Conservation (phyloP, 2,888 invertebrate species). For the Caenorhabditis sinica region DNA sequence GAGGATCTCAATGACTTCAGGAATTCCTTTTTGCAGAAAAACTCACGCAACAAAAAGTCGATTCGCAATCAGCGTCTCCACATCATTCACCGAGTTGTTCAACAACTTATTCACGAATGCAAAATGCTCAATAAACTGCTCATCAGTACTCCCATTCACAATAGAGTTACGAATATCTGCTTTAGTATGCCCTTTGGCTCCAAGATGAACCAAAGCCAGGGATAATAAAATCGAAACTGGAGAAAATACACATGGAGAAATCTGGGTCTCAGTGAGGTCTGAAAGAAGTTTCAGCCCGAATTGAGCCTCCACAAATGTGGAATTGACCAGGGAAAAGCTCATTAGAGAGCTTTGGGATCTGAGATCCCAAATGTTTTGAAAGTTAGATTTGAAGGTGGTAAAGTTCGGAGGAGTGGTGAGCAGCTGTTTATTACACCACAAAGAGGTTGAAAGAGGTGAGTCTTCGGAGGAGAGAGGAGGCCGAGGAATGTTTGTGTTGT, state of each 20-base stretch:
- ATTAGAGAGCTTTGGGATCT: background rate
- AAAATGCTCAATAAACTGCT: constrained; percentile 60
- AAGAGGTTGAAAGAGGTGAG: background rate
- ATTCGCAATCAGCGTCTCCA: constrained; percentile 53
- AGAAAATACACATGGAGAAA: constrained; percentile 49
- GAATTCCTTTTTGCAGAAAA: too few relatives aligned
- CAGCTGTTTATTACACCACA: constrained; percentile 39
- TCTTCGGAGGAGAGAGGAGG: background rate
- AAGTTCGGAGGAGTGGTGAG: constrained; percentile 6
- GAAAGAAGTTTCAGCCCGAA: constrained; percentile 47
- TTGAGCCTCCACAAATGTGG: constrained; percentile 46
- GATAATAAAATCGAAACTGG: constrained; percentile 57
- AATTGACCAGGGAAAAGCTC: constrained; percentile 58
- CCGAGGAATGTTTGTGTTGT: constrained; percentile 36
- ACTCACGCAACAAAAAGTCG: constrained; percentile 62
- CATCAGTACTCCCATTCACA: constrained; percentile 43
- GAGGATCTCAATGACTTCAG: background rate
- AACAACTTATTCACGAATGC: constrained; percentile 30
- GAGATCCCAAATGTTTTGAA: background rate
- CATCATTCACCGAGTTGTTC: constrained; percentile 53
- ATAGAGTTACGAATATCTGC: constrained; percentile 45
- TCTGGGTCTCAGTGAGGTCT: constrained; percentile 1
- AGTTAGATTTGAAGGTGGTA: too few relatives aligned
- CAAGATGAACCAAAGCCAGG: constrained; percentile 52
- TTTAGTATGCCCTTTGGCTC: constrained; percentile 59